Evolutionary conservation across 2,797 vertebrate genomes (phyloP).

Genomic region (Melanotaenia trifasciata): DNA sequence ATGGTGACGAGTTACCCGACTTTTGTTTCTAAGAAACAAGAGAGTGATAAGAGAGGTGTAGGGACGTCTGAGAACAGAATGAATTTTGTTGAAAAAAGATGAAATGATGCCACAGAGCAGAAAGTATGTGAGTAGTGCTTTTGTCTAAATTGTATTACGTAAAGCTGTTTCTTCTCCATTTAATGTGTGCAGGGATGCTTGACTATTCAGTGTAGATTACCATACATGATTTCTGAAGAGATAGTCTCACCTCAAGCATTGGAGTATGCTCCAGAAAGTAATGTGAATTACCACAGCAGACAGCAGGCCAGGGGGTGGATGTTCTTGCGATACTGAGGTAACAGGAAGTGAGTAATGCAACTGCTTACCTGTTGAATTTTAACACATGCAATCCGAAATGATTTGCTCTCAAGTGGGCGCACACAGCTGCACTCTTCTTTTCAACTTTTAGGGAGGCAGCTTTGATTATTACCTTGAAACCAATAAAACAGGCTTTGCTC

Average conservation of each 20-base stretch:
- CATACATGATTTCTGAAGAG: conserved; percentile 54
- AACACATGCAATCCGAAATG: conserved; percentile 36
- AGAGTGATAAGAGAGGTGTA: conserved; percentile 24
- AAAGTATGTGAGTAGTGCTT: conserved; percentile 28
- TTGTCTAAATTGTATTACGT: conserved; percentile 41
- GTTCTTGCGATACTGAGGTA: conserved; percentile 42
- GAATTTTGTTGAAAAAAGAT: conserved; percentile 49
- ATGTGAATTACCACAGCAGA: conserved; percentile 50
- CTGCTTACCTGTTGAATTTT: conserved; percentile 60
- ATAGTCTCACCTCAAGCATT: conserved; percentile 53
- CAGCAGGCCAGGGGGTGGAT: conserved; percentile 49
- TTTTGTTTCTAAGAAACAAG: conserved; percentile 41
- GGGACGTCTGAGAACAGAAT: conserved; percentile 27
- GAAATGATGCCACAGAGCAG: conserved; percentile 44
- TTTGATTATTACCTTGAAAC: conserved; percentile 44
- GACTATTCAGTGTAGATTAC: conserved; percentile 55
- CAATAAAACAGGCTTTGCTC: conserved; percentile 33
- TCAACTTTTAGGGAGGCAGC: conserved; percentile 43
- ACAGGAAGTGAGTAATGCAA: conserved; percentile 56
- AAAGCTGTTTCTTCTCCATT: conserved; percentile 26
- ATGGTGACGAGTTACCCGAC: conserved; percentile 41
- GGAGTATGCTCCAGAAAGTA: conserved; percentile 55
- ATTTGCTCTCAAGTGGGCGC: conserved; percentile 43
- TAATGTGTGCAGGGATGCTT: conserved; percentile 47
- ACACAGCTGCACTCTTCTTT: conserved; percentile 49